phyloP scores from a whole-genome alignment of 2,888 invertebrate genomes.

The Drosophila demipolita region DNA sequence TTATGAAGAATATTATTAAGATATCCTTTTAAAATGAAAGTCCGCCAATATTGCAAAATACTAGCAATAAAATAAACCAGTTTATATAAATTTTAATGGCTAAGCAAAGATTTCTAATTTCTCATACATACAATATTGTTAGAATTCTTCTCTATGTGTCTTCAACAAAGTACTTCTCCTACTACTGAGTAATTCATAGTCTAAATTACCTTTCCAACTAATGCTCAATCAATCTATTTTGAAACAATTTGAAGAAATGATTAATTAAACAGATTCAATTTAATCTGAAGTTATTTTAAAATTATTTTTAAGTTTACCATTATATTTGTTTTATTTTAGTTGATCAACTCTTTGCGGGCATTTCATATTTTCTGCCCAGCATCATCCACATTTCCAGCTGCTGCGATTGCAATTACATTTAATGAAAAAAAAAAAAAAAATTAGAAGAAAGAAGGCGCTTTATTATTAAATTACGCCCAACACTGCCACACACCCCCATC shows the following conservation, averaged over 20 bases:
- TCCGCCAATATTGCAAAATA: background rate
- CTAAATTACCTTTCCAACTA: background rate
- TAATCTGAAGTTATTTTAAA: too few relatives aligned
- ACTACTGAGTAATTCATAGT: background rate
- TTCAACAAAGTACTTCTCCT: background rate
- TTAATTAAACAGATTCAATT: too few relatives aligned
- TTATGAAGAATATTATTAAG: background rate
- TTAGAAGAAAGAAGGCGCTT: slow-evolving; percentile 36
- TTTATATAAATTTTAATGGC: background rate
- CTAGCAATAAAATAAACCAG: too few relatives aligned
- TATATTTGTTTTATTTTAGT: too few relatives aligned
- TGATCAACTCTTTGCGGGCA: slow-evolving; percentile 21
- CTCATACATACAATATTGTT: too few relatives aligned
- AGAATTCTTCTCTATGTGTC: background rate
- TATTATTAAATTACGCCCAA: slow-evolving; percentile 72
- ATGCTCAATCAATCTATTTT: too few relatives aligned
- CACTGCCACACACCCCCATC: slow-evolving; percentile 2
- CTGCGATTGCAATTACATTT: slow-evolving; percentile 61
- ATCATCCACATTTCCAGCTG: slow-evolving; percentile 4
- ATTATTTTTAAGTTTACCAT: too few relatives aligned
- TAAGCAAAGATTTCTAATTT: background rate
- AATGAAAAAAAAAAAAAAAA: slow-evolving; percentile 69
- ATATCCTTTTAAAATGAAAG: background rate
- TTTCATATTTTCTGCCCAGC: background rate
- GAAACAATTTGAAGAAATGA: too few relatives aligned